A percentile compares a stretch with the other conserved stretches of the same genome.
Conservation (phyloP, 2,113 vertebrate species). For the Saguinus imperator region DNA sequence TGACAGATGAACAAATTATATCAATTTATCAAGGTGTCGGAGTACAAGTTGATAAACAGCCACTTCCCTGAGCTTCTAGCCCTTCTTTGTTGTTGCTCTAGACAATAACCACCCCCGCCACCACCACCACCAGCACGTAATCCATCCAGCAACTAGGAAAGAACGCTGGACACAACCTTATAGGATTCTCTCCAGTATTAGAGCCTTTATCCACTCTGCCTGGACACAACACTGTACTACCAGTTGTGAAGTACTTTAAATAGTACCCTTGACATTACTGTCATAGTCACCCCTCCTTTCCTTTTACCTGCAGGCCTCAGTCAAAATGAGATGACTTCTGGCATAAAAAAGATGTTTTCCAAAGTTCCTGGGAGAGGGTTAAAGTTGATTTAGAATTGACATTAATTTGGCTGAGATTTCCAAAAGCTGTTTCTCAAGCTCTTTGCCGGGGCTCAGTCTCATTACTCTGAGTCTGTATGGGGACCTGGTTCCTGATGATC, state of each 20-base stretch:
- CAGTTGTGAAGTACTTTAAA: background rate
- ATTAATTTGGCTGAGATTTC: constrained; percentile 34
- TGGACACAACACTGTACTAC: background rate
- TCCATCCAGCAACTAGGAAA: background rate
- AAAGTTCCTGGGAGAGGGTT: background rate
- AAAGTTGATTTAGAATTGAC: constrained; percentile 3
- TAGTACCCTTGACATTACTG: background rate
- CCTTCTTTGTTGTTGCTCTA: background rate
- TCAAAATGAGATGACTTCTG: background rate
- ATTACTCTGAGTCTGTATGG: background rate
- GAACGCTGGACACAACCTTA: background rate
- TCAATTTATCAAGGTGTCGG: background rate
- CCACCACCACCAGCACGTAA: background rate
- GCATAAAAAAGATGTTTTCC: background rate
- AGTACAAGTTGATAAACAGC: background rate
- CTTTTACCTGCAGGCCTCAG: background rate
- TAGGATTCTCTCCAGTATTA: background rate
- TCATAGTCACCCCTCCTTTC: background rate
- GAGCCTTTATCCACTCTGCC: background rate
- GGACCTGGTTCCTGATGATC: background rate
- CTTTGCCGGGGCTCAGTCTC: background rate
- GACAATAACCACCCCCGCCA: no score
- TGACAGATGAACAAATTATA: background rate
- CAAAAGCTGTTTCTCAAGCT: background rate
- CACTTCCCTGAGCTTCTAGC: background rate